Conservation (phyloP, 2,113 vertebrate genomes). For the Coracopsis vasa region DNA sequence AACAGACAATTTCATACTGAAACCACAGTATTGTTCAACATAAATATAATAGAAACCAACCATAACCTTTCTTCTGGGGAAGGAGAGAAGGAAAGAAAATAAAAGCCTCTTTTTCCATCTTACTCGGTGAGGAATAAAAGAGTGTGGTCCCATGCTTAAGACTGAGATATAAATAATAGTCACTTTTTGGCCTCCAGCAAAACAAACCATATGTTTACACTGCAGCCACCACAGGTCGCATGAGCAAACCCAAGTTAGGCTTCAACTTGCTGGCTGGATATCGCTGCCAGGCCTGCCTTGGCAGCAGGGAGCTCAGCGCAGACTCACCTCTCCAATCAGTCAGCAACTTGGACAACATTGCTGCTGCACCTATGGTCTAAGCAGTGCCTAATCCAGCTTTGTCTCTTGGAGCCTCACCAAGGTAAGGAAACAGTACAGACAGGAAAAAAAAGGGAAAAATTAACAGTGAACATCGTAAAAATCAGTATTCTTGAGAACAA, state of each 20-base stretch:
- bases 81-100: background rate
- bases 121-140: background rate
- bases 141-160: background rate
- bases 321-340: background rate
- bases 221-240: rapidly evolving
- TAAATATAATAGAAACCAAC: background rate
- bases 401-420: background rate
- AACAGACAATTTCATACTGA: background rate
- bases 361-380: background rate
- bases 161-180: background rate
- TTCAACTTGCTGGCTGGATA: background rate
- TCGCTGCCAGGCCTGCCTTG: background rate
- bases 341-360: background rate
- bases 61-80: background rate
- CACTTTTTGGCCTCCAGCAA: background rate
- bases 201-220: background rate
- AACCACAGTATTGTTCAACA: background rate
- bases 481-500: background rate
- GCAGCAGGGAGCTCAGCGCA: background rate
- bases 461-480: background rate
- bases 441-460: background rate
- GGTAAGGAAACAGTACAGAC: background rate
- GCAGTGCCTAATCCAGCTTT: background rate
- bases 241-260: background rate
- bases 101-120: background rate